Conservation (phyloP, 2,797 vertebrate species). For the Aeoliscus strigatus region DNA sequence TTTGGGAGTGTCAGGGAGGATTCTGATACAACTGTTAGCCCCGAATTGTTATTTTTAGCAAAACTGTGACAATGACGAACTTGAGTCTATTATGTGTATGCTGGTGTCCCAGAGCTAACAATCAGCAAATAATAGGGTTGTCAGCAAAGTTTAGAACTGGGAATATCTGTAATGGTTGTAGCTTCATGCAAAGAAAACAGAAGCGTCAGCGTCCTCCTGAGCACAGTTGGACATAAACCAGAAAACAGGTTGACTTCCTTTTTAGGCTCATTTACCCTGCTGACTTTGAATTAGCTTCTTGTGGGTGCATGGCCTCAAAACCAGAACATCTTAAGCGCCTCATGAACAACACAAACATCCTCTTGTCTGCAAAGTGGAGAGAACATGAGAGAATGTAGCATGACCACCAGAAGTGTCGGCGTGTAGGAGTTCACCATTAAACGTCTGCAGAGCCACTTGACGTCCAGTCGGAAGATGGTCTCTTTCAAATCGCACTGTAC, state of each 20-base stretch:
- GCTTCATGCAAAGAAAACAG: slow-evolving; percentile 51
- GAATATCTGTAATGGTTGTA: slow-evolving; percentile 42
- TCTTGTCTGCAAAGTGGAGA: slow-evolving; percentile 39
- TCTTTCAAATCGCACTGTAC: slow-evolving; percentile 81
- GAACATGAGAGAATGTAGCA: slow-evolving; percentile 66
- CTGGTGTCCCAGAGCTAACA: slow-evolving; percentile 42
- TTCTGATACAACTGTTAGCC: slow-evolving; percentile 30
- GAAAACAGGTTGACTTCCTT: slow-evolving; percentile 35
- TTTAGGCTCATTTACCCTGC: slow-evolving; percentile 42
- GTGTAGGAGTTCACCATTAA: slow-evolving; percentile 49
- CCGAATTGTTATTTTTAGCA: slow-evolving; percentile 25
- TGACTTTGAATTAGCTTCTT: slow-evolving; percentile 48
- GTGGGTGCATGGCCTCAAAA: slow-evolving; percentile 56
- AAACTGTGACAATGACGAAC: slow-evolving; percentile 40
- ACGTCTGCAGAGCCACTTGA: slow-evolving; percentile 41
- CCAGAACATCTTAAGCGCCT: slow-evolving; percentile 47
- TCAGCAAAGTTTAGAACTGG: slow-evolving; percentile 36
- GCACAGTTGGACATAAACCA: slow-evolving; percentile 40
- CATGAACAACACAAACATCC: slow-evolving; percentile 45
- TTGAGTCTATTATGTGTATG: slow-evolving; percentile 40
- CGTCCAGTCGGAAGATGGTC: slow-evolving; percentile 58
- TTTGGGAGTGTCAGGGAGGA: slow-evolving; percentile 30
- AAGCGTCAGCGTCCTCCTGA: slow-evolving; percentile 51
- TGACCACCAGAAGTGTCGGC: slow-evolving; percentile 51
- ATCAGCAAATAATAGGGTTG: slow-evolving; percentile 6